Evolutionary conservation across 2,113 vertebrate species (phyloP).

Genomic region (Mugil cephalus): DNA sequence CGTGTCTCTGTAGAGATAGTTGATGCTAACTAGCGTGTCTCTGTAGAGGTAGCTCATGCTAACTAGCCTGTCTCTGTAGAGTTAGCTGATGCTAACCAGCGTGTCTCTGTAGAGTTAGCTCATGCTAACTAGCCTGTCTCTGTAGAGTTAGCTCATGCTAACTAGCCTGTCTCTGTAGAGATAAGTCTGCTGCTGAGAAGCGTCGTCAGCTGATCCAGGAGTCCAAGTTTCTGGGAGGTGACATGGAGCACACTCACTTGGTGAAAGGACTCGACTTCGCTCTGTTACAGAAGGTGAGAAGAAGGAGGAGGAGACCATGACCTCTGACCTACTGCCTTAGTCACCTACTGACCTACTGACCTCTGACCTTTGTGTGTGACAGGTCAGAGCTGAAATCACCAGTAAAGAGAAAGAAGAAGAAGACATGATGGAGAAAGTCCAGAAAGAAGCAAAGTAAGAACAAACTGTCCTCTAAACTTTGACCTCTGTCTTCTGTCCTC

Average conservation of each 20-base stretch:
- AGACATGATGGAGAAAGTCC: conserved; percentile 97
- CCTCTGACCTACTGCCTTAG: background rate
- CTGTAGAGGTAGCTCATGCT: too few species aligned
- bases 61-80: too few species aligned
- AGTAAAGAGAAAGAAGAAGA: conserved; percentile 98
- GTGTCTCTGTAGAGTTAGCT: conserved; percentile 71
- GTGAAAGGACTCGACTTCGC: conserved; percentile 99
- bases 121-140: background rate
- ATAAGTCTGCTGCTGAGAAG: conserved; percentile 97
- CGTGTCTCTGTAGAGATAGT: conserved; percentile 76
- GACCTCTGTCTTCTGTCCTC: background rate
- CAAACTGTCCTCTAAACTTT: background rate
- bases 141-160: conserved; percentile 72
- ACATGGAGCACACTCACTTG: conserved; percentile 99
- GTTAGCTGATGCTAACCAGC: too few species aligned
- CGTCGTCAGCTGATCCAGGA: conserved; percentile 98
- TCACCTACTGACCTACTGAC: background rate
- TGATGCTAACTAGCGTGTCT: too few species aligned
- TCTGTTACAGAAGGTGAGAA: conserved; percentile 93
- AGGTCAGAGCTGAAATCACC: conserved; percentile 98
- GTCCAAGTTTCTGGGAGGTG: conserved; percentile 99
- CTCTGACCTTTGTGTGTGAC: conserved; percentile 15
- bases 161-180: conserved; percentile 67
- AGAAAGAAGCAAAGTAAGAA: conserved; percentile 96
- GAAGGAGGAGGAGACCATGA: background rate